A percentile compares a stretch with the other conserved stretches of the same genome.
These are phyloP conservation scores for Diacarnus erythraeanus DNA, from an alignment of 37 sponge, comb jelly and placozoan genomes.

Conservation along the genomic window DNA sequence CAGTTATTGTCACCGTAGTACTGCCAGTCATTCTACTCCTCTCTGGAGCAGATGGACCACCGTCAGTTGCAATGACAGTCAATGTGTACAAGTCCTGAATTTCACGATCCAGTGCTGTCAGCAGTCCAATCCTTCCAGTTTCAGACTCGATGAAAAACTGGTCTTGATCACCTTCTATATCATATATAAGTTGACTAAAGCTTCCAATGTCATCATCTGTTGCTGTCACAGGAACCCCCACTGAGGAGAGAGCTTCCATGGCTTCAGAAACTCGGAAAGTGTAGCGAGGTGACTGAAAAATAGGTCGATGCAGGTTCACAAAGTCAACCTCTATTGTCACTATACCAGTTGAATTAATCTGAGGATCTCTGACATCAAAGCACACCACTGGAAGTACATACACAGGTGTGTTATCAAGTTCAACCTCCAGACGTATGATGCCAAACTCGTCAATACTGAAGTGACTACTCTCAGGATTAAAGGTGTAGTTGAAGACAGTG, in stretches of 20 bases:
- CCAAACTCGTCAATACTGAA: slow-evolving; percentile 62
- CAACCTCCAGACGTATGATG: slow-evolving; percentile 20
- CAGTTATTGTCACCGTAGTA: slow-evolving; percentile 31
- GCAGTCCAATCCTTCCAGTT: slow-evolving; percentile 62
- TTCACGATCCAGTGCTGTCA: slow-evolving; percentile 66
- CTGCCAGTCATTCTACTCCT: slow-evolving; percentile 35
- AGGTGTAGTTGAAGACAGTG: slow-evolving; percentile 47
- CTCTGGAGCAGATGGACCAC: slow-evolving; percentile 38
- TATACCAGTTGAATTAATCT: slow-evolving; percentile 40
- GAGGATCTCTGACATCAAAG: slow-evolving; percentile 34
- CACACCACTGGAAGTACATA: slow-evolving; percentile 53
- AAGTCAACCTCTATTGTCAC: slow-evolving; percentile 63
- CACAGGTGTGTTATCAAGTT: slow-evolving; percentile 61
- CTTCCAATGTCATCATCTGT: slow-evolving; percentile 72
- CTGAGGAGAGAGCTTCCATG: slow-evolving; percentile 11
- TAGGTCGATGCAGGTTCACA: slow-evolving; percentile 62
- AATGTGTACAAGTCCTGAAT: slow-evolving; percentile 26
- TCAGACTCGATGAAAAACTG: slow-evolving; percentile 61
- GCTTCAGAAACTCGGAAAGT: slow-evolving; percentile 39
- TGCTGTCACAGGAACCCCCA: slow-evolving; percentile 46
- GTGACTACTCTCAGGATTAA: slow-evolving; percentile 19
- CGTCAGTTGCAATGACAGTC: slow-evolving; percentile 65
- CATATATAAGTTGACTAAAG: slow-evolving; percentile 63
- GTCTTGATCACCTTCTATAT: slow-evolving; percentile 58
- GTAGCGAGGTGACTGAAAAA: slow-evolving; percentile 49